phyloP scores from a whole-genome alignment of 2,113 vertebrate genomes.

The Spilogale gracilis region DNA sequence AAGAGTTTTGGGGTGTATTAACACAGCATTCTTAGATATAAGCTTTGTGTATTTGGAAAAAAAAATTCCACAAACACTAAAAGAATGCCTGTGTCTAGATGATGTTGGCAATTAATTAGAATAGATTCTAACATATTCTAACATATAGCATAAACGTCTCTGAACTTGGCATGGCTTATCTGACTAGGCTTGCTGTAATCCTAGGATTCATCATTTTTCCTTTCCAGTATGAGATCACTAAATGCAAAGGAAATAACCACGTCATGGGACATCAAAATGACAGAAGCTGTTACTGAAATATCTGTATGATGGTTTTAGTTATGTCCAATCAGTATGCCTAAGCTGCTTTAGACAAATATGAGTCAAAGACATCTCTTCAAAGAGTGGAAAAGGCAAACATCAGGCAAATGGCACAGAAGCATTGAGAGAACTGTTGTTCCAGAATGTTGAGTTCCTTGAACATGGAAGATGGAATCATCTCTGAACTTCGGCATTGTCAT shows the following conservation, averaged over 20 bases:
- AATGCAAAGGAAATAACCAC: neutral
- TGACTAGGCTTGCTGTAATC: neutral
- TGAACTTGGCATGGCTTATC: neutral
- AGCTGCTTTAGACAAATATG: neutral
- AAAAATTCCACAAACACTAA: neutral
- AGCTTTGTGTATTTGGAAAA: neutral
- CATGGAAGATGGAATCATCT: neutral
- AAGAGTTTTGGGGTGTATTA: neutral
- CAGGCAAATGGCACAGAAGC: neutral
- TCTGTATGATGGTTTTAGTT: neutral
- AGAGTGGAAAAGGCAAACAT: neutral
- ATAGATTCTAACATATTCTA: neutral
- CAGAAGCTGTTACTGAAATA: neutral
- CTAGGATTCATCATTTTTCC: neutral
- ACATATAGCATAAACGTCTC: neutral
- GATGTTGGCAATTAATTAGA: neutral
- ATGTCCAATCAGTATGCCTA: neutral
- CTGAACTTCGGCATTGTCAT: neutral
- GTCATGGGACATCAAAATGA: neutral
- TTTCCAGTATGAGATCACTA: neutral
- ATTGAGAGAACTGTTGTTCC: neutral
- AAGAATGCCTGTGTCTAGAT: neutral
- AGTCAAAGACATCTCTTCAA: neutral
- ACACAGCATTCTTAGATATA: neutral
- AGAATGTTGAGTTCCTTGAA: neutral